phyloP scores from a whole-genome alignment of 2,113 vertebrate genomes.

The Calypte anna region DNA sequence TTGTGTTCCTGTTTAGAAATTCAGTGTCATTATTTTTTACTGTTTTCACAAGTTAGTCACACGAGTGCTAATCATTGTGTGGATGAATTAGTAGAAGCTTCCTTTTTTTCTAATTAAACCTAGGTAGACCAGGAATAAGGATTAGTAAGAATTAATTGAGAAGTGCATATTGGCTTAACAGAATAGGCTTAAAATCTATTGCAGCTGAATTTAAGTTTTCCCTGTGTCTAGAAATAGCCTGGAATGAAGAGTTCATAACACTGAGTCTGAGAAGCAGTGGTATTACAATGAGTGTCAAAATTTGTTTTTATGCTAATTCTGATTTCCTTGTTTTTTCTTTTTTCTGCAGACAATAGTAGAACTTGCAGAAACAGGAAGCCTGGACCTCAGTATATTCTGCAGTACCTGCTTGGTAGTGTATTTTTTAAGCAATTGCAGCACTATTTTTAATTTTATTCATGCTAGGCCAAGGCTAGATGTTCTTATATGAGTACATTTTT shows the following conservation, averaged over 20 bases:
- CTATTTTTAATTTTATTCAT: not conserved
- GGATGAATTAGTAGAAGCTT: not conserved
- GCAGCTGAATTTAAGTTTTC: not conserved
- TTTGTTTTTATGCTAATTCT: not conserved
- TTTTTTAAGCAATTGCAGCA: not conserved
- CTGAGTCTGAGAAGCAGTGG: not conserved
- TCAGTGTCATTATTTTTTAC: not conserved
- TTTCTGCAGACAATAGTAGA: conserved; percentile 93
- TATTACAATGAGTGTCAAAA: not conserved
- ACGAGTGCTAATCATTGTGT: not conserved
- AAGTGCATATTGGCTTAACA: not conserved
- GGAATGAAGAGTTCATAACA: not conserved
- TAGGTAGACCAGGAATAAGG: not conserved
- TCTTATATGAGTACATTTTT: not conserved
- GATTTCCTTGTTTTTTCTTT: not conserved
- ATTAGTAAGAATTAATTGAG: not conserved
- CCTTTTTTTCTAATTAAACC: not conserved
- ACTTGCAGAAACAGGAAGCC: conserved; percentile 94
- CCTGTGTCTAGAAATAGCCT: not conserved
- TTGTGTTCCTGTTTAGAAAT: not conserved
- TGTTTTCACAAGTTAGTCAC: not conserved
- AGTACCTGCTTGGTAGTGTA: conserved; percentile 96
- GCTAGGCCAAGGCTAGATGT: not conserved
- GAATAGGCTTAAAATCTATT: not conserved
- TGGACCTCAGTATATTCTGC: conserved; percentile 99